These are phyloP conservation scores for Sweltsa coloradensis DNA, from an alignment of 1,140 invertebrate genomes.

Conservation along the genomic window DNA sequence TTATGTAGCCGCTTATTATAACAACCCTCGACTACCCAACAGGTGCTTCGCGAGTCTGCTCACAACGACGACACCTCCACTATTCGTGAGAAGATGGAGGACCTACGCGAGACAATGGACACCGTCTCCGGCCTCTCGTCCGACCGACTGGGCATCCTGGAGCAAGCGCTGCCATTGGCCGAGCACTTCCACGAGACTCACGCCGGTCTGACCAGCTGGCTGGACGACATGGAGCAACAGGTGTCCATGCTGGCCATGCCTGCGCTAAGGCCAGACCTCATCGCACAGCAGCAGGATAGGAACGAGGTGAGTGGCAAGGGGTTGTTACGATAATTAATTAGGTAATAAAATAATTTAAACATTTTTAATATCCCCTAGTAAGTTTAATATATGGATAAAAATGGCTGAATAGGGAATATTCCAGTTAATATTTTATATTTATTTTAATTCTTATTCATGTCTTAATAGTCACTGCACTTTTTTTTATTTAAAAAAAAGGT, in stretches of 20 bases:
- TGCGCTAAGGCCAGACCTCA: conserved; percentile 79
- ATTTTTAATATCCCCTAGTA: too few species aligned
- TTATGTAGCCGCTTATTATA: too few species aligned
- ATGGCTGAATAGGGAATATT: too few species aligned
- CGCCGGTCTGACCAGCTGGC: conserved; percentile 76
- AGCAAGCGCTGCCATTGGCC: conserved; percentile 84
- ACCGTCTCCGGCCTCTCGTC: conserved; percentile 70
- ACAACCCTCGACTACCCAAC: too few species aligned
- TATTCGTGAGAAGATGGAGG: conserved; percentile 83
- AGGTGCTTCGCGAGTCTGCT: conserved; percentile 76
- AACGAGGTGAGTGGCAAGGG: conserved; percentile 52
- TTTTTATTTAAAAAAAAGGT: too few species aligned
- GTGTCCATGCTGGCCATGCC: conserved; percentile 80
- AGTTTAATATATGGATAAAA: too few species aligned
- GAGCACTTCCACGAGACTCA: conserved; percentile 93
- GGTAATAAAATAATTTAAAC: too few species aligned
- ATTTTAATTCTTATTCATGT: too few species aligned
- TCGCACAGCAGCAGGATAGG: conserved; percentile 86
- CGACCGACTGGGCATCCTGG: conserved; percentile 75
- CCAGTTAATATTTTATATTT: too few species aligned
- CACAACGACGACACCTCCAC: conserved; percentile 76
- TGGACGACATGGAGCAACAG: conserved; percentile 90
- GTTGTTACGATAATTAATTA: conserved; percentile 6
- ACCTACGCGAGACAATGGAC: conserved; percentile 83
- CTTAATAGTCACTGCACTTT: too few species aligned